These are phyloP conservation scores for Noctilio leporinus DNA, from an alignment of 2,113 vertebrate genomes.

Conservation along the genomic window DNA sequence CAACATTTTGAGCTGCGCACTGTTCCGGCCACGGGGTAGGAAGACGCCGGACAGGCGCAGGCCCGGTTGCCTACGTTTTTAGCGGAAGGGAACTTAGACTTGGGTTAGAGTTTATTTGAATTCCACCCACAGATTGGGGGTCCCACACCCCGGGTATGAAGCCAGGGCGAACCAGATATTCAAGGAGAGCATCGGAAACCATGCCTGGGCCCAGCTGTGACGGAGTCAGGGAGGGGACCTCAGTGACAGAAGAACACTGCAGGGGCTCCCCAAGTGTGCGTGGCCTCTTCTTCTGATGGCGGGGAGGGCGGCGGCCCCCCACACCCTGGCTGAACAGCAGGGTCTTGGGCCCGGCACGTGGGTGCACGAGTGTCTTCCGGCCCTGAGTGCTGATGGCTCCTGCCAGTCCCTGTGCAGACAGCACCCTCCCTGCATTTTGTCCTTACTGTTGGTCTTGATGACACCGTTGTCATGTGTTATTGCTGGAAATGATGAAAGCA, in stretches of 20 bases:
- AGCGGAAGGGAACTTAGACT: background rate
- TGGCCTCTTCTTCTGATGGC: accelerated
- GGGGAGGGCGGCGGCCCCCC: accelerated
- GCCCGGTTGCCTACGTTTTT: accelerated
- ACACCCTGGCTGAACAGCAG: accelerated
- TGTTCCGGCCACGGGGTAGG: accelerated
- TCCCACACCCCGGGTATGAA: background rate
- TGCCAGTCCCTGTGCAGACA: background rate
- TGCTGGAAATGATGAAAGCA: background rate
- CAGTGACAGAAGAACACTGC: accelerated
- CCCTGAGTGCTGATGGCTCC: accelerated
- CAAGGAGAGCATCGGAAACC: background rate
- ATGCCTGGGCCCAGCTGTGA: accelerated
- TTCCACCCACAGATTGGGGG: background rate
- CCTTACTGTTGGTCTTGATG: background rate
- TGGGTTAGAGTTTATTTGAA: background rate
- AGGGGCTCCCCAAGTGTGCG: accelerated
- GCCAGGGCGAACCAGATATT: accelerated
- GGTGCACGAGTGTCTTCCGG: accelerated
- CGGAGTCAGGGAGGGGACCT: accelerated
- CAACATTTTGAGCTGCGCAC: accelerated
- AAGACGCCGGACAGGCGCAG: background rate
- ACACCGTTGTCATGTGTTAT: background rate
- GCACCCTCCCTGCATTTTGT: background rate
- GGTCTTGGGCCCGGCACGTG: accelerated